Percentiles rank a stretch among this genome's conserved stretches.
Conservation (phyloP, 1,140 invertebrate genomes). For the Brachionus angularis region DNA sequence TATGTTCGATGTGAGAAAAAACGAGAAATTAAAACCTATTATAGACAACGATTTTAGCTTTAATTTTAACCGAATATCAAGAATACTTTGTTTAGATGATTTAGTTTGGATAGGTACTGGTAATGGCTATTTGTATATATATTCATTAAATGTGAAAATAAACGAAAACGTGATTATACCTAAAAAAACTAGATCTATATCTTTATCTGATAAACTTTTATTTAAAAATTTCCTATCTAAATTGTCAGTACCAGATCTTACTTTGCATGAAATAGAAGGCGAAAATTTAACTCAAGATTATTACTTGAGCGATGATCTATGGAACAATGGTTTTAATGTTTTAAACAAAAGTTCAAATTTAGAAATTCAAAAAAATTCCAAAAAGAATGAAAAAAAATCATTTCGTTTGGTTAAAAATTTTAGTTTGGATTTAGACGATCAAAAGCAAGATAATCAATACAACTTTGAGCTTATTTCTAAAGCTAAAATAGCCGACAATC, state of each 20-base stretch:
- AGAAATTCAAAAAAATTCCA: slow-evolving; percentile 43
- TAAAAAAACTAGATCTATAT: slow-evolving; percentile 16
- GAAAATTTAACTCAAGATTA: too few species aligned
- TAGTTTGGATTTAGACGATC: too few species aligned
- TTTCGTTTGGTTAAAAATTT: background rate
- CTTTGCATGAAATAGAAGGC: too few species aligned
- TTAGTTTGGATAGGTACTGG: slow-evolving; percentile 61
- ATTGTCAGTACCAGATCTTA: slow-evolving; percentile 32
- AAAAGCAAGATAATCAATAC: background rate
- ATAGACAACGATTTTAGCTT: slow-evolving; percentile 56
- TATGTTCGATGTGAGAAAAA: slow-evolving; percentile 56
- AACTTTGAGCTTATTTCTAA: slow-evolving; percentile 49
- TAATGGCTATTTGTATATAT: slow-evolving; percentile 61
- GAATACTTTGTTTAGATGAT: slow-evolving; percentile 56
- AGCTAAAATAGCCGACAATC: slow-evolving; percentile 60
- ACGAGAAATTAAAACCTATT: slow-evolving; percentile 39
- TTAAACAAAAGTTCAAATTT: too few species aligned
- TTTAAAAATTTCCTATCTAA: too few species aligned
- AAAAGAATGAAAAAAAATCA: too few species aligned
- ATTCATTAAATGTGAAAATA: slow-evolving; percentile 49
- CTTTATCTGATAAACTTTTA: too few species aligned
- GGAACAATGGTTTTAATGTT: too few species aligned
- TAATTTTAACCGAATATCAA: slow-evolving; percentile 56
- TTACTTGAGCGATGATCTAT: too few species aligned
- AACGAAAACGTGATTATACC: slow-evolving; percentile 46